Evolutionary conservation across 2,797 vertebrate genomes (phyloP).

Genomic region (Chanos chanos): DNA sequence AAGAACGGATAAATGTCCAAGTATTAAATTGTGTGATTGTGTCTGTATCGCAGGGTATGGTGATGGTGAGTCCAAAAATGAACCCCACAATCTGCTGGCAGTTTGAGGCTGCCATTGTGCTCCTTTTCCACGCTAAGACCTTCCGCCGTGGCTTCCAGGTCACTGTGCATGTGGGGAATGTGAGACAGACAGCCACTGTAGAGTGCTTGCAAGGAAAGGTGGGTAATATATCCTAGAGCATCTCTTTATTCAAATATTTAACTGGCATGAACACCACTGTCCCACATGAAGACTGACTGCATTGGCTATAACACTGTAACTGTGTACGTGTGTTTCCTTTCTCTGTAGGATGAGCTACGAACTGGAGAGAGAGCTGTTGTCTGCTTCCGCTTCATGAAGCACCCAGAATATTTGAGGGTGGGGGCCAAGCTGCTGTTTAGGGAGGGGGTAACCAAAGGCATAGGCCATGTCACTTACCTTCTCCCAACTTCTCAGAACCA

Average conservation of each 20-base stretch:
- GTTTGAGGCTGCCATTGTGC: conserved; percentile 93
- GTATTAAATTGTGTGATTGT: conserved; percentile 9
- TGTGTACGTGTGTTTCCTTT: not conserved
- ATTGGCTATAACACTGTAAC: not conserved
- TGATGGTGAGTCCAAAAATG: conserved; percentile 98
- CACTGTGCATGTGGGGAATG: conserved; percentile 92
- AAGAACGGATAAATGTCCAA: not conserved
- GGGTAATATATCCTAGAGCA: conserved; percentile 21
- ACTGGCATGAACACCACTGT: not conserved
- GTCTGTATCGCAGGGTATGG: conserved; percentile 83
- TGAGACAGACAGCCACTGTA: conserved; percentile 89
- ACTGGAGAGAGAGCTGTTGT: conserved; percentile 94
- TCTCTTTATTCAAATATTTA: not conserved
- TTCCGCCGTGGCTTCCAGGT: conserved; percentile 94
- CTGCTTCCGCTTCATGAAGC: conserved; percentile 93
- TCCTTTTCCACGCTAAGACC: conserved; percentile 93
- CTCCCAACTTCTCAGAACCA: conserved; percentile 74
- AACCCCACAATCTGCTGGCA: conserved; percentile 93
- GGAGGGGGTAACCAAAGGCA: conserved; percentile 96
- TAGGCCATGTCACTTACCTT: conserved; percentile 89
- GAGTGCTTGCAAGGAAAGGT: conserved; percentile 94
- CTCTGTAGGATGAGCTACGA: conserved; percentile 86
- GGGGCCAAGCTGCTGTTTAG: conserved; percentile 96
- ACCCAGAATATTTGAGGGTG: conserved; percentile 91
- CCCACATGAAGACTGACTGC: not conserved